Evolutionary conservation across 2,797 vertebrate genomes (phyloP), one percentile per base, ranked within the genome.

Genomic region (Crypturellus tataupa): DNA sequence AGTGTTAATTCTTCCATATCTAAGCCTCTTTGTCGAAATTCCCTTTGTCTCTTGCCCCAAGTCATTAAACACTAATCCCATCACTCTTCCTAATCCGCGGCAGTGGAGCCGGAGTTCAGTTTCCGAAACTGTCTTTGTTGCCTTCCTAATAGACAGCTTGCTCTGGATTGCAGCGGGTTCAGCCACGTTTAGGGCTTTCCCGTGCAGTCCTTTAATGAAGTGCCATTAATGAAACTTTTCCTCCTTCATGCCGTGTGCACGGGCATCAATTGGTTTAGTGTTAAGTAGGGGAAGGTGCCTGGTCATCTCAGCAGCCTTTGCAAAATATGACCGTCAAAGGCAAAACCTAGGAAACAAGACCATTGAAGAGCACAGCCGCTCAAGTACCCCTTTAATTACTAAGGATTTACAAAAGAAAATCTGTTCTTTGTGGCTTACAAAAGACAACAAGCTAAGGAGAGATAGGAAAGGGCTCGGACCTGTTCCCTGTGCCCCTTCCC

Each of bases 1-100:
- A 98, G 98, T 99, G 99, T 98, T 99, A 99, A 99, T 99, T 99
- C 99, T 99, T 99, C 99, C 99, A 99, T 99, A 99, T 99, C 99
- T 99, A 99, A 99, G 99, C 99, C 99, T 99, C 99, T 99, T 99
- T 99, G 99, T 99, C 93, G 97, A 99, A 99, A 99, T 99, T 99
- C 98, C 98, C 98, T 99, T 99, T 99, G 99, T 99, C 99, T 99
- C 99, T 98, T 98, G 98, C 98, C 99, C 98, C 98, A 99, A 99
- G 99, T 99, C 99, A 99, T 99, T 99, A 99, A 99, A 99, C 98
- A 98, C 98, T 99, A 99, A 99, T 99, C 99, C 99, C 99, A 99
- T 99, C 99, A 99, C 98, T 98, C 98, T 98, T 98, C 98, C 98
- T 99, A 99, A 99, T 99, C 99, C 99, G 98, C 98, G 97, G 98